phyloP scores from a whole-genome alignment of 2,113 vertebrate genomes.

The Cololabis saira region DNA sequence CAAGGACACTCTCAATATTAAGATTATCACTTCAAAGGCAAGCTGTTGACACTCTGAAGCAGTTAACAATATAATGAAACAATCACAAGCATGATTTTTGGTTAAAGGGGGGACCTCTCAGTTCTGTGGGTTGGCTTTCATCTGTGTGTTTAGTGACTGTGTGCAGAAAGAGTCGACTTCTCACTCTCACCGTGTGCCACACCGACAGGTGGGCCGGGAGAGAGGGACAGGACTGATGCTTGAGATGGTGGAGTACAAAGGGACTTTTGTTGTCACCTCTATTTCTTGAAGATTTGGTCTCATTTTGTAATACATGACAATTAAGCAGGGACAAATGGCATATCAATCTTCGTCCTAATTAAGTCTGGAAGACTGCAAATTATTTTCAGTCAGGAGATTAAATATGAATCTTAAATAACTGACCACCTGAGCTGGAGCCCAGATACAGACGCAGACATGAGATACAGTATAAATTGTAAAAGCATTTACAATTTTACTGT shows the following conservation, averaged over 20 bases:
- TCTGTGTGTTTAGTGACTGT: constrained; percentile 47
- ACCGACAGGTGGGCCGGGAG: constrained; percentile 44
- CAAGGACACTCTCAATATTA: constrained; percentile 81
- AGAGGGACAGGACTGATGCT: constrained; percentile 36
- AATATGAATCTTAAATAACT: constrained; percentile 7
- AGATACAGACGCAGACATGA: too few species aligned
- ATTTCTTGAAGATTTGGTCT: constrained; percentile 50
- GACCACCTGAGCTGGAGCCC: neutral
- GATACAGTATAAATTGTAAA: too few species aligned
- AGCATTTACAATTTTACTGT: too few species aligned
- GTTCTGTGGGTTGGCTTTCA: constrained; percentile 44
- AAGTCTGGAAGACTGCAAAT: constrained; percentile 35
- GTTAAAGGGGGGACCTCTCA: constrained; percentile 64
- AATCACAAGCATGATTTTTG: constrained; percentile 73
- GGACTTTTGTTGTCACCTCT: constrained; percentile 60
- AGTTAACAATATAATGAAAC: constrained; percentile 77
- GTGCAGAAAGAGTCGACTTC: constrained; percentile 51
- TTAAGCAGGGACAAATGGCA: constrained; percentile 53
- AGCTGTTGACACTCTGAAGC: constrained; percentile 79
- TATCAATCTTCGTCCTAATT: constrained; percentile 60
- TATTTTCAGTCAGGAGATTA: constrained; percentile 26
- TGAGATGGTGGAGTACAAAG: constrained; percentile 44
- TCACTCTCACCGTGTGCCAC: constrained; percentile 40
- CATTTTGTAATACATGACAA: constrained; percentile 54
- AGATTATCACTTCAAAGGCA: constrained; percentile 84